phyloP scores from a whole-genome alignment of 1,140 invertebrate species.

The Rhopalosiphum maidis region DNA sequence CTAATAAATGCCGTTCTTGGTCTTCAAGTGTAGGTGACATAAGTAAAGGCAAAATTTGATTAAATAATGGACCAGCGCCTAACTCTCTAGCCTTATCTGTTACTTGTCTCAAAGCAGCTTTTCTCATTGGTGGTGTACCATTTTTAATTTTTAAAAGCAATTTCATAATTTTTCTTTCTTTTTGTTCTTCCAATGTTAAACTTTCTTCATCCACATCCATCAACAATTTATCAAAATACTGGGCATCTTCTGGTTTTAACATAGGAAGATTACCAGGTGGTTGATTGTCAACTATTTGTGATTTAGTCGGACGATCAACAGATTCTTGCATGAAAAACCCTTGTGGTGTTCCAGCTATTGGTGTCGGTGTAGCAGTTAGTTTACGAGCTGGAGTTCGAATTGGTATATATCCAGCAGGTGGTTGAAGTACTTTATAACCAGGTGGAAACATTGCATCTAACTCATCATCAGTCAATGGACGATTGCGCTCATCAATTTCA shows the following conservation, averaged over 20 bases:
- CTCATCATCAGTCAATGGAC: conserved; percentile 96
- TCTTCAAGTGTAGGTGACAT: conserved; percentile 99
- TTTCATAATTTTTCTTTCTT: conserved; percentile 99
- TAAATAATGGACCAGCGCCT: conserved; percentile 97
- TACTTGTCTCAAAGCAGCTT: conserved; percentile 95
- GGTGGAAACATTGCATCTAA: conserved; percentile 96
- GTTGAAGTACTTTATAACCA: conserved; percentile 96
- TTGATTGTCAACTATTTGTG: conserved; percentile 86
- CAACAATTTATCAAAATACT: conserved; percentile 98
- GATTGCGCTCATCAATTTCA: conserved; percentile 97
- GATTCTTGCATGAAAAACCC: conserved; percentile 94
- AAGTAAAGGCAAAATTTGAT: conserved; percentile 96
- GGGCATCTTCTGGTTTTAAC: conserved; percentile 99
- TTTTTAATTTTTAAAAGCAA: conserved; percentile 98
- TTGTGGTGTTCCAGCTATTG: conserved; percentile 88
- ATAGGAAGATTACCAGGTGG: conserved; percentile 97
- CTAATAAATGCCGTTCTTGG: conserved; percentile 98
- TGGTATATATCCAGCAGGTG: conserved; percentile 94
- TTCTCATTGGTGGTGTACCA: conserved; percentile 98
- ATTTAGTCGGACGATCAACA: conserved; percentile 84
- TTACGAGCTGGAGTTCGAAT: conserved; percentile 97
- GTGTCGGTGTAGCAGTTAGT: conserved; percentile 96
- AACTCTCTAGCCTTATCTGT: conserved; percentile 99
- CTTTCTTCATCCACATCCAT: conserved; percentile 97
- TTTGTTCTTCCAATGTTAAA: conserved; percentile 94